Evolutionary conservation across 2,888 invertebrate species (phyloP).

Genomic region (Pollenia angustigena): DNA sequence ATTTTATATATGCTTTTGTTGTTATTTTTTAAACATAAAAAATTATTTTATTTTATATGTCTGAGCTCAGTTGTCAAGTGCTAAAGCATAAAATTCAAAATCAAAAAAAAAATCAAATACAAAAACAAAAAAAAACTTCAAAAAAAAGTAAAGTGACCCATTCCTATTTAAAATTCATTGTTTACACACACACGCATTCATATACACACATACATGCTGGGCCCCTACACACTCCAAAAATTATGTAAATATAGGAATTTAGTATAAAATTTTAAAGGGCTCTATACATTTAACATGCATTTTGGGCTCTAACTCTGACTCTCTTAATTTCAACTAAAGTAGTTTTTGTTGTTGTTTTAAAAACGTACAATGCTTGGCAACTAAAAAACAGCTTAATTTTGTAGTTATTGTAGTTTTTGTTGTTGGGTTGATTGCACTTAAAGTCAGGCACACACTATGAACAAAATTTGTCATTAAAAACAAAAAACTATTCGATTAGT

Average conservation of each 20-base stretch:
- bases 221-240: constrained; percentile 12
- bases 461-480: background rate
- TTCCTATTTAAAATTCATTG: constrained; percentile 42
- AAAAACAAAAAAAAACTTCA: constrained; percentile 45
- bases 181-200: constrained; percentile 31
- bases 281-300: constrained; percentile 45
- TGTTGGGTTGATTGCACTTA: constrained; percentile 71
- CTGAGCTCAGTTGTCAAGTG: constrained; percentile 72
- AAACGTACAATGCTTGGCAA: constrained; percentile 52
- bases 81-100: constrained; percentile 71
- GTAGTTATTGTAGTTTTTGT: constrained; percentile 37
- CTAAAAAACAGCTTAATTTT: constrained; percentile 54
- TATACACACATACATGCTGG: background rate
- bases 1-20: constrained; percentile 35
- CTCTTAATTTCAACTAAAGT: background rate
- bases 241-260: constrained; percentile 60
- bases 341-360: background rate
- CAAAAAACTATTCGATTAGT: no score
- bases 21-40: constrained; percentile 45
- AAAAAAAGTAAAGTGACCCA: constrained; percentile 45
- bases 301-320: background rate
- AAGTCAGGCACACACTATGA: constrained; percentile 45
- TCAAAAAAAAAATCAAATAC: constrained; percentile 41
- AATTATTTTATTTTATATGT: constrained; percentile 65
- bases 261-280: constrained; percentile 67